Conservation (phyloP, 2,888 invertebrate genomes). For the Embidobia sp. region DNA sequence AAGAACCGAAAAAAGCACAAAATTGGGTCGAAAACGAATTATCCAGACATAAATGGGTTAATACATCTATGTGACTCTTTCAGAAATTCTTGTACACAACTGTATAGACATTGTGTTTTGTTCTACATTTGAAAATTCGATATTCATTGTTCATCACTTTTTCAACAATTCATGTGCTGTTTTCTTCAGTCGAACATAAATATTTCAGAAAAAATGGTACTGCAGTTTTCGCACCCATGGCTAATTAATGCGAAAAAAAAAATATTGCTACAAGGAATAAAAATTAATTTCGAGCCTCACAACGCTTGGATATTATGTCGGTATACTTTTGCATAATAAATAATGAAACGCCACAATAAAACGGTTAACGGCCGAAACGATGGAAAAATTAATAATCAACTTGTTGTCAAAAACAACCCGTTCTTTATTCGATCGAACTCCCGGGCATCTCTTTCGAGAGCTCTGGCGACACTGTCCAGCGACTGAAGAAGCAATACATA, state of each 20-base stretch:
- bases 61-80: conserved; percentile 34
- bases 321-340: conserved; percentile 5
- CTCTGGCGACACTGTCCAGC: conserved; percentile 79
- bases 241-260: too few species aligned
- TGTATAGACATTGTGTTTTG: conserved; percentile 25
- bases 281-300: too few species aligned
- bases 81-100: conserved; percentile 33
- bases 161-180: background rate
- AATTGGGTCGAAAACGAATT: conserved; percentile 28
- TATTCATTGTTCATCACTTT: conserved; percentile 14
- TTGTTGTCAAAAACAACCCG: conserved; percentile 46
- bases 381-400: conserved; percentile 10
- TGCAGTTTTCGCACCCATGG: too few species aligned
- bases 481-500: conserved; percentile 66
- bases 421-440: conserved; percentile 72
- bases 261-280: too few species aligned
- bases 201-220: too few species aligned
- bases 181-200: too few species aligned
- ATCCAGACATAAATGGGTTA: conserved; percentile 38
- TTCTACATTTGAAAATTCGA: conserved; percentile 35
- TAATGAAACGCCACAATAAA: conserved; percentile 6
- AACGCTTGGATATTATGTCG: too few species aligned
- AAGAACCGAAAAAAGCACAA: background rate
- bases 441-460: conserved; percentile 80
- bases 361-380: background rate